Conservation (phyloP, 2,113 vertebrate species). For the Paracanthobrama guichenoti region DNA sequence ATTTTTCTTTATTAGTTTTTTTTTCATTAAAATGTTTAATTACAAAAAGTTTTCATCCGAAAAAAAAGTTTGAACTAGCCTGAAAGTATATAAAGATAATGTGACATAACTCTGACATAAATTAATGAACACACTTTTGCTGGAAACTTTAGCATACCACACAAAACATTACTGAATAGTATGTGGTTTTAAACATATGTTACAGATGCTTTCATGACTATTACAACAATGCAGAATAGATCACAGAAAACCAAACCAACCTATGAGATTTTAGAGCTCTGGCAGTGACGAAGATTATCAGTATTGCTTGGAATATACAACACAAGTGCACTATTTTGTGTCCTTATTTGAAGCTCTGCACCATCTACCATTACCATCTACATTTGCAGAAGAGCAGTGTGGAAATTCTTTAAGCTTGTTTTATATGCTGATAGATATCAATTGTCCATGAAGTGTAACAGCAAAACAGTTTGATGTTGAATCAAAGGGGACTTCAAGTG, state of each 20-base stretch:
- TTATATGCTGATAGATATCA: conserved; percentile 4
- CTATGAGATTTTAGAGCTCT: not conserved
- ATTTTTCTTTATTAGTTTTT: not conserved
- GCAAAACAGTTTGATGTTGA: conserved; percentile 14
- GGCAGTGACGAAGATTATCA: not conserved
- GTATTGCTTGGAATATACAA: not conserved
- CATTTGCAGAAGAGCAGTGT: not conserved
- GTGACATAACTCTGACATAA: not conserved
- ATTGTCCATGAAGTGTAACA: conserved; percentile 5
- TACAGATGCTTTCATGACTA: not conserved
- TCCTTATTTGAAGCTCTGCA: not conserved
- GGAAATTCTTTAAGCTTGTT: conserved; percentile 2
- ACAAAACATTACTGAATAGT: not conserved
- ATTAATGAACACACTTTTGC: not conserved
- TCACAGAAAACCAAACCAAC: not conserved
- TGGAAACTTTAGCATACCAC: not conserved
- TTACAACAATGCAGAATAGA: not conserved
- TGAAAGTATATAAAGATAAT: not conserved
- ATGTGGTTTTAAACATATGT: not conserved
- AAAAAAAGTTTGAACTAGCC: not conserved
- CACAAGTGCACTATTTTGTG: not conserved
- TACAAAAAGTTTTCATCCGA: not conserved
- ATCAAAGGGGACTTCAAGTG: conserved; percentile 38
- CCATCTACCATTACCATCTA: not conserved
- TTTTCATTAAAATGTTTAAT: not conserved